Conservation (phyloP, 2,113 vertebrate genomes). For the Tenebrosternarchus preto region DNA sequence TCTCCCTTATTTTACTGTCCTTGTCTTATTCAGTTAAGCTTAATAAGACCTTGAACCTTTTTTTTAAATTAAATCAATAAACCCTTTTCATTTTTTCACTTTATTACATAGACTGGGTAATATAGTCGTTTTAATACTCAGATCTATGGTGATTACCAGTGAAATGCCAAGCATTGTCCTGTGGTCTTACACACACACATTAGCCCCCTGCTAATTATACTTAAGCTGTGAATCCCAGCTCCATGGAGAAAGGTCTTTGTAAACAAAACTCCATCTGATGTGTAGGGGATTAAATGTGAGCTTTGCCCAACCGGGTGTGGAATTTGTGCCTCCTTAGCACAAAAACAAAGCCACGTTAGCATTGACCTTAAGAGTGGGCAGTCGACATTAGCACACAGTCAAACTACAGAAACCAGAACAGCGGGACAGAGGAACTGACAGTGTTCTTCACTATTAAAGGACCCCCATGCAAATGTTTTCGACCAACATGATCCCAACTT, state of each 20-base stretch:
- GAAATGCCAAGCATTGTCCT: neutral
- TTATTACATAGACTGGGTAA: too few relatives aligned
- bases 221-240: neutral
- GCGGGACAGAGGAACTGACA: constrained; percentile 41
- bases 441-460: neutral
- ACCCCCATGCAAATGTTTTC: constrained; percentile 1
- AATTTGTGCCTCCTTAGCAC: constrained; percentile 3
- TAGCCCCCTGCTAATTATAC: neutral
- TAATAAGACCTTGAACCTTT: too few relatives aligned
- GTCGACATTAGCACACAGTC: constrained; percentile 27
- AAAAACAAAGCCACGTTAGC: constrained; percentile 43
- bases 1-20: constrained; percentile 27
- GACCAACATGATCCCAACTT: too few relatives aligned
- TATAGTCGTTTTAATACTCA: neutral
- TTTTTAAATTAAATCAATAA: too few relatives aligned
- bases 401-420: constrained; percentile 13
- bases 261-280: constrained; percentile 13
- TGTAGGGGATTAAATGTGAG: neutral
- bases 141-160: neutral
- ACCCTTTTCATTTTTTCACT: too few relatives aligned
- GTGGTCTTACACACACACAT: neutral
- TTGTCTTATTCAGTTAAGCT: neutral
- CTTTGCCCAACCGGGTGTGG: constrained; percentile 8
- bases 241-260: constrained; percentile 13
- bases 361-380: constrained; percentile 19